These are phyloP conservation scores for Parnassius apollo DNA, from an alignment of 2,888 invertebrate species.

Conservation along the genomic window DNA sequence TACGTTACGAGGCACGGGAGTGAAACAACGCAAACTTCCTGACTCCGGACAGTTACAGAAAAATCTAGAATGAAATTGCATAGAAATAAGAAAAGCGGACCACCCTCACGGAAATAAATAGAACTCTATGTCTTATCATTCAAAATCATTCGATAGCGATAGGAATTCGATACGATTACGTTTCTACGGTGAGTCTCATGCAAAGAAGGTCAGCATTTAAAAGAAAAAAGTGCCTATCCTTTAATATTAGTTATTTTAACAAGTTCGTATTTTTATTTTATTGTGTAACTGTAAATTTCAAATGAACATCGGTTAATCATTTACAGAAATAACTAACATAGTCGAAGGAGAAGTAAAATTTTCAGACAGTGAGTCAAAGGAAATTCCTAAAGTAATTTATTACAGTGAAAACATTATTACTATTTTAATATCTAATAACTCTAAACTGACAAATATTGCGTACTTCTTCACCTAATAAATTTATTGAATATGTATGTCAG, in stretches of 20 bases:
- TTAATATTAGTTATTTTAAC: background rate
- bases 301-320: conserved; percentile 21
- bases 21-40: no score
- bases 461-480: no score
- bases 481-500: no score
- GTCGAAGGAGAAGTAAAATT: conserved; percentile 16
- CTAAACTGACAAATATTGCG: no score
- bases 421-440: background rate
- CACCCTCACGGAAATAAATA: no score
- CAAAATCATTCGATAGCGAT: background rate
- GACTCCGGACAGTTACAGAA: no score
- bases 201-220: background rate
- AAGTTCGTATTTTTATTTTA: no score
- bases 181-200: background rate
- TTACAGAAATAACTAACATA: conserved; percentile 27
- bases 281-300: no score
- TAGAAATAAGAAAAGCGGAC: no score
- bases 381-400: conserved; percentile 14
- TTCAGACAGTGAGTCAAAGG: conserved; percentile 27
- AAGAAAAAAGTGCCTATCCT: background rate
- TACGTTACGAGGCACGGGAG: no score
- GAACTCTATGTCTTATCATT: background rate
- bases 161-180: background rate
- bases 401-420: conserved; percentile 12
- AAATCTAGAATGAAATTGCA: no score